phyloP scores from a whole-genome alignment of 2,888 invertebrate genomes.

The Protodeltote pygarga region DNA sequence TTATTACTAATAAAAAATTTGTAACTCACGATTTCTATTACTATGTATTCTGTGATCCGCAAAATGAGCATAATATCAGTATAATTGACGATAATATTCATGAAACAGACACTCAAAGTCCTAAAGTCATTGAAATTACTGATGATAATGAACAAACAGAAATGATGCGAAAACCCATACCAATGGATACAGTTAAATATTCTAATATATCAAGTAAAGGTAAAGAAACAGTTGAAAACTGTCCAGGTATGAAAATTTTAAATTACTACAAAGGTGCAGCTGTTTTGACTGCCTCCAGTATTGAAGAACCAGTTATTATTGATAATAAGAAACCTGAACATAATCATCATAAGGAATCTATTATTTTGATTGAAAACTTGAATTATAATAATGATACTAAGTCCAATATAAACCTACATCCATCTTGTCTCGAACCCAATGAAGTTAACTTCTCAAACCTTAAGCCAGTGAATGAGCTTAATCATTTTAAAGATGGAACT shows the following conservation, averaged over 20 bases:
- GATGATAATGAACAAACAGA: not conserved
- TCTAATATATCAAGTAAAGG: conserved; percentile 32
- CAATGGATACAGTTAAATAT: conserved; percentile 45
- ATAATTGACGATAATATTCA: not conserved
- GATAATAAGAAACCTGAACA: too few species aligned
- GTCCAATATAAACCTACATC: too few species aligned
- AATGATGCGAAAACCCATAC: not conserved
- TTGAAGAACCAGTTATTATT: too few species aligned
- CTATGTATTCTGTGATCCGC: conserved; percentile 31
- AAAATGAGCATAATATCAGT: not conserved
- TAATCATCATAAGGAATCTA: not conserved
- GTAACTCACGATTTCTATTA: conserved; percentile 38
- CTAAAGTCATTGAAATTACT: conserved; percentile 6
- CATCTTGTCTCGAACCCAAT: too few species aligned
- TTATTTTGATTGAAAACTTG: not conserved
- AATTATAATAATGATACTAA: not conserved
- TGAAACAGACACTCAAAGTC: not conserved
- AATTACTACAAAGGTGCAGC: not conserved
- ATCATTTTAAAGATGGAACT: not conserved
- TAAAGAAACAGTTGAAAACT: not conserved
- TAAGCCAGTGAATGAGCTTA: not conserved
- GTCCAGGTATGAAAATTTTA: not conserved
- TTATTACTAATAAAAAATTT: conserved; percentile 39
- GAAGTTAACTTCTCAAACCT: too few species aligned
- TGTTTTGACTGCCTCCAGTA: not conserved